These are phyloP conservation scores for Hypotaenidia philippensis DNA, from an alignment of 2,797 vertebrate species.

Conservation along the genomic window DNA sequence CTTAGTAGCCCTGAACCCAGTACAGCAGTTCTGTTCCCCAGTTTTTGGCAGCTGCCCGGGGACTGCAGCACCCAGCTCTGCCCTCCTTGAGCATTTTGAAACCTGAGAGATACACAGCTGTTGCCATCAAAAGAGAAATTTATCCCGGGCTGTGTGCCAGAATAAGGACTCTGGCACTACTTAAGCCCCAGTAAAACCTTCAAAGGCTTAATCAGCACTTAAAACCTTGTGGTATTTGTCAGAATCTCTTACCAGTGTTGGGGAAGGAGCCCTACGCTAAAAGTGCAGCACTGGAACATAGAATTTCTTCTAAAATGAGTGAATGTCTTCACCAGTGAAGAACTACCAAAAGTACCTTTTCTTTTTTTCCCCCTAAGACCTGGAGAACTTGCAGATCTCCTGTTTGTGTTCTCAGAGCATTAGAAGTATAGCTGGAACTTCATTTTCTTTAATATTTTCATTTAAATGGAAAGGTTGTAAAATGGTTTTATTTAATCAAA, in stretches of 20 bases:
- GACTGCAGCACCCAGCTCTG: not conserved
- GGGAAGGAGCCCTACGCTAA: not conserved
- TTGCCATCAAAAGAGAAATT: slow-evolving; percentile 34
- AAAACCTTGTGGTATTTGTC: not conserved
- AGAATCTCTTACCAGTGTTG: not conserved
- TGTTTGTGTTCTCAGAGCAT: not conserved
- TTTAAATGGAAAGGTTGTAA: not conserved
- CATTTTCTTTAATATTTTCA: not conserved
- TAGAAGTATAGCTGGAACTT: not conserved
- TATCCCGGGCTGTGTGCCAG: not conserved
- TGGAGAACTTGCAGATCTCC: not conserved
- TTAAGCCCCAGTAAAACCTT: slow-evolving; percentile 28
- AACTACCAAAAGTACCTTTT: not conserved
- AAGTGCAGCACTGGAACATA: not conserved
- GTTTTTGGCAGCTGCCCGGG: not conserved
- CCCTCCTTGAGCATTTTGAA: not conserved
- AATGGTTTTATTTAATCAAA: not conserved
- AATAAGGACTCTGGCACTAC: not conserved
- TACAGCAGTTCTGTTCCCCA: rapidly evolving
- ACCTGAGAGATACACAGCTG: slow-evolving; percentile 40
- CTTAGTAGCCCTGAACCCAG: not conserved
- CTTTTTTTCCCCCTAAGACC: not conserved
- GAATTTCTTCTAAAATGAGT: not conserved
- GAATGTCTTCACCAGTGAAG: not conserved
- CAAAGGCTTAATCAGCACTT: not conserved